phyloP scores from a whole-genome alignment of 2,888 invertebrate species.

The Abscondita cerata region DNA sequence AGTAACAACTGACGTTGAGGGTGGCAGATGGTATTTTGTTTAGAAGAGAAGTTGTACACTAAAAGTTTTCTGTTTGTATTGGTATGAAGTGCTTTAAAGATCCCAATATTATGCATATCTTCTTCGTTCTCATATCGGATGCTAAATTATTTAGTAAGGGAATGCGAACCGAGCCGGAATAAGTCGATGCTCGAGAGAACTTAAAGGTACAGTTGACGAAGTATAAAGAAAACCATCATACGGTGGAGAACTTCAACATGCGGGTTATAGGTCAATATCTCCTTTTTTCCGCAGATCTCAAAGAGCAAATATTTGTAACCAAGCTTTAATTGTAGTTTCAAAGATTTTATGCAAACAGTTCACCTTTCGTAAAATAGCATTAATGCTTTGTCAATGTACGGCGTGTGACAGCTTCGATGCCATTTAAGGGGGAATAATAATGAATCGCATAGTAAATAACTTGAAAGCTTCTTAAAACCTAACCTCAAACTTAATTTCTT shows the following conservation, averaged over 20 bases:
- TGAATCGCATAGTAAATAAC: slow-evolving; percentile 14
- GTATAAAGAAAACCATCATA: slow-evolving; percentile 15
- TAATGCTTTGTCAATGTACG: slow-evolving; percentile 14
- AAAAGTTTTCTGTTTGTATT: slow-evolving; percentile 30
- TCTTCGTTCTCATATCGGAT: slow-evolving; percentile 22
- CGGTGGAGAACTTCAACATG: slow-evolving; percentile 15
- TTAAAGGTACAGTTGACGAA: slow-evolving; percentile 6
- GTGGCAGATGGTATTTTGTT: slow-evolving; percentile 29
- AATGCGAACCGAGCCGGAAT: slow-evolving; percentile 25
- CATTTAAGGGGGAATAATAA: slow-evolving; percentile 15
- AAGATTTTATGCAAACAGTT: slow-evolving; percentile 5
- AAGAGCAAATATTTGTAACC: slow-evolving; percentile 34
- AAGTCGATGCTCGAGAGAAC: slow-evolving; percentile 26
- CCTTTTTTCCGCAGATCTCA: not conserved
- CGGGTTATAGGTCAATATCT: slow-evolving; percentile 30
- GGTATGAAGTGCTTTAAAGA: slow-evolving; percentile 18
- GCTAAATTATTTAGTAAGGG: slow-evolving; percentile 32
- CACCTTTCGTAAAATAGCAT: slow-evolving; percentile 12
- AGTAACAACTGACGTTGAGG: slow-evolving; percentile 25
- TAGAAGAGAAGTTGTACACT: slow-evolving; percentile 21
- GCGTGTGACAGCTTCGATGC: slow-evolving; percentile 3
- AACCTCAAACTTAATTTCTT: slow-evolving; percentile 7
- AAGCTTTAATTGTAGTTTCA: slow-evolving; percentile 14
- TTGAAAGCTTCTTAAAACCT: slow-evolving; percentile 7
- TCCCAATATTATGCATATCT: slow-evolving; percentile 31